Conservation (phyloP, 1,140 invertebrate genomes). For the Drosophila yakuba region DNA sequence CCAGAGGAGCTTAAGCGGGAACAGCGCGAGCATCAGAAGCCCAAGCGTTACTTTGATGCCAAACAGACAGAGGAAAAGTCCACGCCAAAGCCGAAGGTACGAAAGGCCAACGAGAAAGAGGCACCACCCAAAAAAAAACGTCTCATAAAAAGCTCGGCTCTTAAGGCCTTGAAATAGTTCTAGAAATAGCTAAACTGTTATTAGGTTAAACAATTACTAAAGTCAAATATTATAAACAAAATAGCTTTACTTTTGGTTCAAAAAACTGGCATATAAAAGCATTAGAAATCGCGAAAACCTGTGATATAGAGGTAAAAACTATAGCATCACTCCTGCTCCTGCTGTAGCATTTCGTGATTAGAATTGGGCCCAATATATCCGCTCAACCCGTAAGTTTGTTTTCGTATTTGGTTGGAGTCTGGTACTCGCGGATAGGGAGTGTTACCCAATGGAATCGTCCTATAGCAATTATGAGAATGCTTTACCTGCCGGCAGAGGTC, state of each 20-base stretch:
- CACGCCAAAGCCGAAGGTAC: conserved; percentile 4
- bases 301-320: background rate
- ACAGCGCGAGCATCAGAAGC: conserved; percentile 34
- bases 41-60: conserved; percentile 58
- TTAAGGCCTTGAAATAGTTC: conserved; percentile 32
- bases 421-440: background rate
- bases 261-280: background rate
- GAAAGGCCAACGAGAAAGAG: background rate
- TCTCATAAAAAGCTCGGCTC: conserved; percentile 28
- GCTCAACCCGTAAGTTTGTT: background rate
- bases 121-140: conserved; percentile 10
- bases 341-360: too few species aligned
- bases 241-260: background rate
- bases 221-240: too few species aligned
- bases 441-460: background rate
- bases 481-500: background rate
- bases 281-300: background rate
- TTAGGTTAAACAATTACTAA: conserved; percentile 4
- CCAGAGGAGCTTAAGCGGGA: conserved; percentile 52
- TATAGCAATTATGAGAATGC: background rate
- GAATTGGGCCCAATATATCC: background rate
- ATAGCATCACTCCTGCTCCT: background rate
- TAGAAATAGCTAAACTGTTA: background rate
- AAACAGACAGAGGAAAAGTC: background rate
- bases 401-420: background rate